A percentile compares a stretch with the other conserved stretches of the same genome.
phyloP scores from a whole-genome alignment of 2,888 invertebrate species.

The Brassicogethes aeneus region DNA sequence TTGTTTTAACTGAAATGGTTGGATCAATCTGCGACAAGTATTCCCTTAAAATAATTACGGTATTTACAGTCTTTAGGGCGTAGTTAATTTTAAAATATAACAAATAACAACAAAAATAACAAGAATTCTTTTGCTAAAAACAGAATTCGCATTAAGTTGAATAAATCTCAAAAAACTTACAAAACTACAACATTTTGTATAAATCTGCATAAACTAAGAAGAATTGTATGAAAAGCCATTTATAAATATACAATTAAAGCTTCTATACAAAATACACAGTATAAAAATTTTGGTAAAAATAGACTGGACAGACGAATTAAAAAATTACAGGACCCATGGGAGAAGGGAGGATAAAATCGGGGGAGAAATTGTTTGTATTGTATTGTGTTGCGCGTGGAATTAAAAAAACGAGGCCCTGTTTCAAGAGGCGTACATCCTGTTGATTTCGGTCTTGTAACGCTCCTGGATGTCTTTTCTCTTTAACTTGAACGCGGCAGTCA shows the following conservation, averaged over 20 bases:
- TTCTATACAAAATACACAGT: conserved; percentile 13
- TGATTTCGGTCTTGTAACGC: conserved; percentile 85
- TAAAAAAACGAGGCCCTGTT: conserved; percentile 32
- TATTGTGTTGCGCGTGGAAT: background rate
- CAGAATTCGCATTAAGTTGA: background rate
- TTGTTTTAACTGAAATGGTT: conserved; percentile 7
- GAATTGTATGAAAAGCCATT: conserved; percentile 16
- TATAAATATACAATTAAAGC: conserved; percentile 15
- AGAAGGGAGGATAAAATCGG: background rate
- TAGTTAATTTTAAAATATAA: conserved; percentile 14
- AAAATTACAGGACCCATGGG: background rate
- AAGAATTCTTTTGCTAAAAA: conserved; percentile 13
- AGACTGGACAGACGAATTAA: background rate
- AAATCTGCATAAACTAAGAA: conserved; percentile 11
- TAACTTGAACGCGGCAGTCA: conserved; percentile 96
- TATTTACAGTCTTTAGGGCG: conserved; percentile 16
- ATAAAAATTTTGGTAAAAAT: conserved; percentile 1
- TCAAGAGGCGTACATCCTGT: conserved; percentile 91
- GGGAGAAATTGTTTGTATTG: background rate
- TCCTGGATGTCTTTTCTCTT: conserved; percentile 95
- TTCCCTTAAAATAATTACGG: conserved; percentile 7
- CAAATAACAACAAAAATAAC: conserved; percentile 16
- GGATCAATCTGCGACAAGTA: conserved; percentile 16
- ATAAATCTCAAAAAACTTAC: conserved; percentile 17
- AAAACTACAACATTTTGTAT: conserved; percentile 29